Evolutionary conservation across 2,797 vertebrate species (phyloP).

Genomic region (Oryzias sinensis): DNA sequence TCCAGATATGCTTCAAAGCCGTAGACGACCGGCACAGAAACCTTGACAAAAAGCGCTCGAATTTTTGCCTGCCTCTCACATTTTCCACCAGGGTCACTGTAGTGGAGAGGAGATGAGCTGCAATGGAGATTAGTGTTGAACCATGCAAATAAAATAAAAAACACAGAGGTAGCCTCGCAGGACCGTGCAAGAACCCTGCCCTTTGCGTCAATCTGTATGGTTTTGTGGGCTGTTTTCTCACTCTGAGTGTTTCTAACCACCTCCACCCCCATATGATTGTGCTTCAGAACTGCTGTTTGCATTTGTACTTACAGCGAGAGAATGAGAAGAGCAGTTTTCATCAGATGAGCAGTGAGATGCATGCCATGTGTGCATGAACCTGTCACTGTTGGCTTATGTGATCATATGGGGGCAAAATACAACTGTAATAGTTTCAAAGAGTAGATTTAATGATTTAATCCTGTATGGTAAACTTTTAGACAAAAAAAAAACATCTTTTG

Average conservation of each 20-base stretch:
- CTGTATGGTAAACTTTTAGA: constrained; percentile 10
- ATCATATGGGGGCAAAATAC: no score
- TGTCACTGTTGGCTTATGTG: not conserved
- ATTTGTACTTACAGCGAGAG: constrained; percentile 2
- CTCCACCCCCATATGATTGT: not conserved
- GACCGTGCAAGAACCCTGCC: constrained; percentile 47
- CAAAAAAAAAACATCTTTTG: not conserved
- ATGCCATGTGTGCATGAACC: not conserved
- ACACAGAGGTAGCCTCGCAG: constrained; percentile 50
- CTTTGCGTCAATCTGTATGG: constrained; percentile 39
- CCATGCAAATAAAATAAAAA: constrained; percentile 70
- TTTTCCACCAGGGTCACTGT: constrained; percentile 52
- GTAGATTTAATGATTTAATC: not conserved
- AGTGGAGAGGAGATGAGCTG: constrained; percentile 54
- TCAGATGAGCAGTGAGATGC: not conserved
- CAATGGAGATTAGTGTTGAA: constrained; percentile 62
- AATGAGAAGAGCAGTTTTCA: constrained; percentile 12
- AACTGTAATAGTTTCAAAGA: not conserved
- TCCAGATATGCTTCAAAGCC: no score
- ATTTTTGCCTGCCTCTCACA: constrained; percentile 35
- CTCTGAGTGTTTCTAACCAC: constrained; percentile 16
- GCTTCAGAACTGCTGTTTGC: constrained; percentile 3
- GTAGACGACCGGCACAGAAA: constrained; percentile 1
- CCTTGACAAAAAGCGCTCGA: constrained; percentile 26
- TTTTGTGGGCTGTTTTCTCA: constrained; percentile 13